Evolutionary conservation across 2,888 invertebrate species (phyloP).

Genomic region (Cryptus viduatorius): DNA sequence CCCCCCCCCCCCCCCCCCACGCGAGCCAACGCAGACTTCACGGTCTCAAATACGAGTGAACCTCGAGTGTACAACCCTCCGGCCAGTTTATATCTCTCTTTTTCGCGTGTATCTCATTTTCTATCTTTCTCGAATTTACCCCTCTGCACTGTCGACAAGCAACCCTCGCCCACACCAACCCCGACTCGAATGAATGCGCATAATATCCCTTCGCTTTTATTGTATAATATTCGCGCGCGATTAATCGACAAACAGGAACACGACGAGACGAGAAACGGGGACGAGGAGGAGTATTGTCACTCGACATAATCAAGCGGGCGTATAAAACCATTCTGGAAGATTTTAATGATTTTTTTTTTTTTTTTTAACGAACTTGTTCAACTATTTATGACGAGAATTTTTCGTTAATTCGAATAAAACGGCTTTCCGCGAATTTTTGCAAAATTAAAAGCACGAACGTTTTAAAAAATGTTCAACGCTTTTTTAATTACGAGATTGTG

Average conservation of each 20-base stretch:
- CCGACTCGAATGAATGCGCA: constrained; percentile 54
- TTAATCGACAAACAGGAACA: constrained; percentile 52
- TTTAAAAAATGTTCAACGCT: constrained; percentile 56
- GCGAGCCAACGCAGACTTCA: constrained; percentile 48
- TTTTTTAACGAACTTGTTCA: constrained; percentile 45
- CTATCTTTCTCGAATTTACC: constrained; percentile 31
- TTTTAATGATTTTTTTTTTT: not conserved
- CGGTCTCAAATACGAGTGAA: constrained; percentile 54
- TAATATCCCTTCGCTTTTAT: constrained; percentile 54
- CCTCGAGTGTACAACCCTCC: constrained; percentile 58
- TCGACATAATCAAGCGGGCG: constrained; percentile 23
- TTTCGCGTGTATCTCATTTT: constrained; percentile 32
- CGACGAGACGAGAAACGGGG: constrained; percentile 37
- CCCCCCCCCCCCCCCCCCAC: constrained; percentile 45
- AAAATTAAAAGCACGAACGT: constrained; percentile 27
- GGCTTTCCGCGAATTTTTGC: constrained; percentile 7
- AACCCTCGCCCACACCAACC: constrained; percentile 44
- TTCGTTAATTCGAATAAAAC: constrained; percentile 42
- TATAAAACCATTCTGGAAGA: not conserved
- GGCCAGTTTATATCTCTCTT: constrained; percentile 23
- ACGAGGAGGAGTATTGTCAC: constrained; percentile 10
- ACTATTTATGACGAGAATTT: constrained; percentile 43
- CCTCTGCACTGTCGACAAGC: constrained; percentile 22
- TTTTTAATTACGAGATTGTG: no score
- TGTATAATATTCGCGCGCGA: constrained; percentile 48